These are phyloP conservation scores for Tragelaphus eurycerus DNA, from an alignment of 2,797 vertebrate genomes.

Conservation along the genomic window DNA sequence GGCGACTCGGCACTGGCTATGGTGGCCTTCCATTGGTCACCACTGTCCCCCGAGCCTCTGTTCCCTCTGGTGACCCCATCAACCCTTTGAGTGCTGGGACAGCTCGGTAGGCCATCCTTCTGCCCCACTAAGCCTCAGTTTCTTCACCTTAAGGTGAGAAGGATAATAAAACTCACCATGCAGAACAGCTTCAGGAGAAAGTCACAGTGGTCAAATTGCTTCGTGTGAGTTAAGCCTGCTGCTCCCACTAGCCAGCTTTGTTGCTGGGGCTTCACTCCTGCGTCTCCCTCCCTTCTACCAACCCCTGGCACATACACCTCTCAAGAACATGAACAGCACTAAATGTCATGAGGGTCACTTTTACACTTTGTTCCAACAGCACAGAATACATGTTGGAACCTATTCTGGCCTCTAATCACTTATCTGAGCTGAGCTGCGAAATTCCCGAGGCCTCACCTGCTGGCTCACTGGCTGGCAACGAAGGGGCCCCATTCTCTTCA, in stretches of 20 bases:
- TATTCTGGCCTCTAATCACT: background rate
- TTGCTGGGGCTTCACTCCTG: background rate
- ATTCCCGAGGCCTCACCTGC: background rate
- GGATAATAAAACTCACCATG: background rate
- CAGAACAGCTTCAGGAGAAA: background rate
- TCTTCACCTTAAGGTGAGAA: constrained; percentile 7
- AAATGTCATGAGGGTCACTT: constrained; percentile 30
- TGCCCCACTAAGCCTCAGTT: background rate
- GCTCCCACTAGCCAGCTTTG: background rate
- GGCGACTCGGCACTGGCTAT: background rate
- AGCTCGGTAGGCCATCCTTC: background rate
- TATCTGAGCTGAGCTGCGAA: background rate
- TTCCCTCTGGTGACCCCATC: background rate
- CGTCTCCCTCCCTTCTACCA: background rate
- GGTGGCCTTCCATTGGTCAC: background rate
- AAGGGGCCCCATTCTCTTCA: background rate
- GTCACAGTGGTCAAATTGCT: background rate
- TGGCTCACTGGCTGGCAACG: background rate
- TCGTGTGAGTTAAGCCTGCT: background rate
- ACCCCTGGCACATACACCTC: background rate
- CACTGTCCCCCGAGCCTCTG: background rate
- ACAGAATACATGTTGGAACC: constrained; percentile 26
- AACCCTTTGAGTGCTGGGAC: background rate
- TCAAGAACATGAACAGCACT: background rate
- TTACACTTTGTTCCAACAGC: constrained; percentile 45